Percentiles rank a stretch among this genome's conserved stretches.
Conservation (phyloP, 2,797 vertebrate genomes). For the Sciurus carolinensis region DNA sequence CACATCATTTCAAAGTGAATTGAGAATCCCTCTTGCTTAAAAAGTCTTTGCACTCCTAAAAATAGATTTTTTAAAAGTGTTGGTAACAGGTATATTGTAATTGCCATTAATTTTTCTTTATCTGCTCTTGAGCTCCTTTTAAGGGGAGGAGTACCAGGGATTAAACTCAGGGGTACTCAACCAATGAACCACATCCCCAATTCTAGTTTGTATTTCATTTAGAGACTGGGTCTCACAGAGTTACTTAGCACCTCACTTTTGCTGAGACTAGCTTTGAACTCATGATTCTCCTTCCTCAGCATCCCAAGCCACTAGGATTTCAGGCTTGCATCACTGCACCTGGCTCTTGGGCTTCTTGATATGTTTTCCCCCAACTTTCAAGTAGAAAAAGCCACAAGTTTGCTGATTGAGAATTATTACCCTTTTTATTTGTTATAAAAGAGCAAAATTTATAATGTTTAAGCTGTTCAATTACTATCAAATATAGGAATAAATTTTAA, state of each 20-base stretch:
- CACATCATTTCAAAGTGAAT: background rate
- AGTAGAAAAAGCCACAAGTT: background rate
- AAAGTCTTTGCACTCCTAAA: background rate
- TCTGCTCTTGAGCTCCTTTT: background rate
- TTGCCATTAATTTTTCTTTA: background rate
- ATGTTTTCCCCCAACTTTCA: background rate
- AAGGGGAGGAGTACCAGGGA: no score
- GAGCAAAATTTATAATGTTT: background rate
- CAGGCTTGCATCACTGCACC: no score
- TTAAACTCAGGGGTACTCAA: no score
- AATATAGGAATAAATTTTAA: background rate
- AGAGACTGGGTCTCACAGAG: no score
- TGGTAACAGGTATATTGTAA: background rate
- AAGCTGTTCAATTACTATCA: background rate
- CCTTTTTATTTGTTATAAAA: background rate
- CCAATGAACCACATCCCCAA: no score
- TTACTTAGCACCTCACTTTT: no score
- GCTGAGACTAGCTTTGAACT: no score
- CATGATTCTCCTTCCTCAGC: no score
- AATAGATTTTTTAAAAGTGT: background rate
- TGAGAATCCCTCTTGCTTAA: background rate
- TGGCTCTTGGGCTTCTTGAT: no score
- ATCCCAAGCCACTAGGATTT: no score
- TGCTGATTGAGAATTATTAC: background rate
- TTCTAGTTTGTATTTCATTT: no score